A percentile compares a stretch with the other conserved stretches of the same genome.
Evolutionary conservation across 2,113 vertebrate species (phyloP).

Genomic region (Crotalus helleri): DNA sequence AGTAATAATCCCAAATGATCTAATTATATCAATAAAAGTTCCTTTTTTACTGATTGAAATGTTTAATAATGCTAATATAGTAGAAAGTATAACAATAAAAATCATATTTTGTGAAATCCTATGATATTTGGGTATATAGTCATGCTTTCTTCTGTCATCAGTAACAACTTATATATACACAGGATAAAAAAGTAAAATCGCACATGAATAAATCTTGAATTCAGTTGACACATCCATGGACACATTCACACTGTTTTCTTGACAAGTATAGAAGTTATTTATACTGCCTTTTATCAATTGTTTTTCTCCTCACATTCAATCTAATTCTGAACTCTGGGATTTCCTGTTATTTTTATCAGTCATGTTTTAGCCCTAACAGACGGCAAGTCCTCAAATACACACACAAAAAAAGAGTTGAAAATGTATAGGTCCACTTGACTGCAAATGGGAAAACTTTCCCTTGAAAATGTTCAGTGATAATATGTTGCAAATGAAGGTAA

Average conservation of each 20-base stretch:
- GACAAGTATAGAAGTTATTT: not conserved
- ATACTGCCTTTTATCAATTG: not conserved
- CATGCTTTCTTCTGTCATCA: not conserved
- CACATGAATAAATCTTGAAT: not conserved
- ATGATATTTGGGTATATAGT: not conserved
- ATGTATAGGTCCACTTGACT: not conserved
- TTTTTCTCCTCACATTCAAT: not conserved
- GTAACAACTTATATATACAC: not conserved
- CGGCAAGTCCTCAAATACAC: not conserved
- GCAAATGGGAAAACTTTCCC: not conserved
- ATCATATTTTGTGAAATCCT: constrained; percentile 21
- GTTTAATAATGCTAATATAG: constrained; percentile 52
- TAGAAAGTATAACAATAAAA: constrained; percentile 35
- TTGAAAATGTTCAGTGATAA: not conserved
- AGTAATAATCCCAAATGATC: constrained; percentile 54
- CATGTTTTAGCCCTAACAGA: not conserved
- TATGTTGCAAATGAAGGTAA: not conserved
- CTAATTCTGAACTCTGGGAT: not conserved
- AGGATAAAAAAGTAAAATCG: not conserved
- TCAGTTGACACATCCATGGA: not conserved
- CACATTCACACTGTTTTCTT: not conserved
- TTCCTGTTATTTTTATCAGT: not conserved
- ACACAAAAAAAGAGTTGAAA: not conserved
- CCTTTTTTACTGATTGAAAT: constrained; percentile 51
- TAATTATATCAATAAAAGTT: constrained; percentile 55